These are phyloP conservation scores for Baronia brevicornis DNA, from an alignment of 2,888 invertebrate species.

Conservation along the genomic window DNA sequence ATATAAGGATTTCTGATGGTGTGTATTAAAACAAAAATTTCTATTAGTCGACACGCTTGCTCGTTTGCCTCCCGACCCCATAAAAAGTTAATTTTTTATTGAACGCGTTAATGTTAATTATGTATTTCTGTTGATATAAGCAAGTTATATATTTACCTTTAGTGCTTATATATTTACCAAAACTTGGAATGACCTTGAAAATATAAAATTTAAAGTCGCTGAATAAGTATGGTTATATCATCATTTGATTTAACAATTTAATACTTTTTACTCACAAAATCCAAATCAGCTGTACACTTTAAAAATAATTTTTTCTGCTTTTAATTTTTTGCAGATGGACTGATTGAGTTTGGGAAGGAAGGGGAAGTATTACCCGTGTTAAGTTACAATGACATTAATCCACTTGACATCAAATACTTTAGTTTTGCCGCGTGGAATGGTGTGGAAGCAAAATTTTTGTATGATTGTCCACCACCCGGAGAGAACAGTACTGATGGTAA, in stretches of 20 bases:
- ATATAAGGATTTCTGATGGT: conserved; percentile 78
- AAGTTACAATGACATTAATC: conserved; percentile 74
- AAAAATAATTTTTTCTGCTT: neutral
- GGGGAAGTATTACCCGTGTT: conserved; percentile 76
- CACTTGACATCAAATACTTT: conserved; percentile 78
- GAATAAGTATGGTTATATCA: too few relatives aligned
- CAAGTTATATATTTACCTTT: neutral
- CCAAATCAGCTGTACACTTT: too few relatives aligned
- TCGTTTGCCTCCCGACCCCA: too few relatives aligned
- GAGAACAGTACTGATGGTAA: conserved; percentile 38
- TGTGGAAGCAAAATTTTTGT: conserved; percentile 80
- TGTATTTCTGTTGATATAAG: too few relatives aligned
- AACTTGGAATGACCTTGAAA: too few relatives aligned
- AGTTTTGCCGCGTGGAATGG: conserved; percentile 82
- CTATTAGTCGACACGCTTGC: conserved; percentile 11
- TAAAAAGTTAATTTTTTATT: neutral
- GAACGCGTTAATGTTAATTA: neutral
- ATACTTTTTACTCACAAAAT: too few relatives aligned
- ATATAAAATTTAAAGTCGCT: too few relatives aligned
- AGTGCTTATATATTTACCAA: neutral
- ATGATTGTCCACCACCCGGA: conserved; percentile 74
- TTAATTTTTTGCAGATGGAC: conserved; percentile 66
- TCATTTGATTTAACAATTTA: too few relatives aligned
- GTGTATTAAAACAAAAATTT: too few relatives aligned
- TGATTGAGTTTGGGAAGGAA: conserved; percentile 78